Percentiles rank a stretch among this genome's conserved stretches.
Evolutionary conservation across 1,140 invertebrate species (phyloP).

Genomic region (Lordiphosa mommai): DNA sequence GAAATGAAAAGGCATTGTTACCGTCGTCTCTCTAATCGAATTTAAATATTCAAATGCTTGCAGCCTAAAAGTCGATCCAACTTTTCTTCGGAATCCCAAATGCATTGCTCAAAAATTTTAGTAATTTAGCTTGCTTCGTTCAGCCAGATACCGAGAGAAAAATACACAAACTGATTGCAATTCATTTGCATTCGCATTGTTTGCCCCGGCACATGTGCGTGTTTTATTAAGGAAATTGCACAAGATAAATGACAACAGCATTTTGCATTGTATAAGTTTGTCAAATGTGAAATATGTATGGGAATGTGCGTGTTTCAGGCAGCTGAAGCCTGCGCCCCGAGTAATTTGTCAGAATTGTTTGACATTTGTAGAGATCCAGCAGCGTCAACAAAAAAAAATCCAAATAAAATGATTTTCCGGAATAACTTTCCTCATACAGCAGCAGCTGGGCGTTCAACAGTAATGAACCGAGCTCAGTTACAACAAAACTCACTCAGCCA

Average conservation of each 20-base stretch:
- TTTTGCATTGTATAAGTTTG: slow-evolving; percentile 29
- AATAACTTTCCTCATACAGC: no score
- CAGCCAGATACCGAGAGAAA: slow-evolving; percentile 15
- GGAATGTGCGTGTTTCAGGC: slow-evolving; percentile 29
- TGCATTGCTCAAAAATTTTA: slow-evolving; percentile 25
- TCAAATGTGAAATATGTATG: slow-evolving; percentile 54
- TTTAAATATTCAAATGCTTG: slow-evolving; percentile 51
- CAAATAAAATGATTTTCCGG: slow-evolving; percentile 11
- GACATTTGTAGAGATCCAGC: slow-evolving; percentile 39
- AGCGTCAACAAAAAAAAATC: not conserved
- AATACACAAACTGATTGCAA: slow-evolving; percentile 40
- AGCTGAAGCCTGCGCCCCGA: slow-evolving; percentile 19
- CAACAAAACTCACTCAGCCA: no score
- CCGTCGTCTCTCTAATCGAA: slow-evolving; percentile 35
- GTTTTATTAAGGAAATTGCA: slow-evolving; percentile 40
- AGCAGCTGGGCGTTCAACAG: no score
- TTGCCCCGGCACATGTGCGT: slow-evolving; percentile 26
- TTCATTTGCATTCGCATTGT: slow-evolving; percentile 45
- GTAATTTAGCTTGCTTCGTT: slow-evolving; percentile 25
- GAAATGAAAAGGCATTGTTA: slow-evolving; percentile 8
- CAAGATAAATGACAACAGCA: slow-evolving; percentile 44
- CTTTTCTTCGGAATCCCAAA: slow-evolving; percentile 26
- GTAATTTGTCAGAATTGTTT: slow-evolving; percentile 66
- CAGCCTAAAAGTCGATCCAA: slow-evolving; percentile 11
- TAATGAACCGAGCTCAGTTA: no score